Evolutionary conservation across 2,888 invertebrate genomes (phyloP).

Genomic region (Miltochrista miniata): DNA sequence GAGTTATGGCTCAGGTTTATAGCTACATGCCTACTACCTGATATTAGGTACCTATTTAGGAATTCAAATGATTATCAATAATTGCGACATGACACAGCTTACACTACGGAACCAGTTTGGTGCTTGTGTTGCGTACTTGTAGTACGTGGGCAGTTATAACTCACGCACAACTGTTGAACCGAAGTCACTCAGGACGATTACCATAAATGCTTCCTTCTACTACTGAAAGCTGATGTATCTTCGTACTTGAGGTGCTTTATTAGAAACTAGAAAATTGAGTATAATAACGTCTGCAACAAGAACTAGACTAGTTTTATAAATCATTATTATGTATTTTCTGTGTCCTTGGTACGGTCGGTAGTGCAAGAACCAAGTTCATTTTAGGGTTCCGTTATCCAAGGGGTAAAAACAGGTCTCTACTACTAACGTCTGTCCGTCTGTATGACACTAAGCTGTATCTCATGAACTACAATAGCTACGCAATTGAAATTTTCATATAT

Average conservation of each 20-base stretch:
- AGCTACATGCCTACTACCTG: neutral
- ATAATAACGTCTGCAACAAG: neutral
- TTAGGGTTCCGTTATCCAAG: too few relatives aligned
- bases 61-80: constrained; percentile 4
- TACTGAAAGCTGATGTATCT: neutral
- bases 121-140: neutral
- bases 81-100: constrained; percentile 3
- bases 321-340: too few relatives aligned
- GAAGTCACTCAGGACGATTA: constrained; percentile 10
- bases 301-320: neutral
- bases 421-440: too few relatives aligned
- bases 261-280: too few relatives aligned
- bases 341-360: too few relatives aligned
- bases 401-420: too few relatives aligned
- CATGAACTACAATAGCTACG: too few relatives aligned
- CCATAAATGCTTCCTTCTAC: constrained; percentile 18
- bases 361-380: too few relatives aligned
- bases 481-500: too few relatives aligned
- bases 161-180: neutral
- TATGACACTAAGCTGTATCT: too few relatives aligned
- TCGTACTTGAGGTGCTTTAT: neutral
- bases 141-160: neutral
- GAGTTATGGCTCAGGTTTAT: too few relatives aligned
- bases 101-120: constrained; percentile 2
- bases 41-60: neutral